Percentiles rank a stretch among this genome's conserved stretches.
Conservation (phyloP, 1,140 invertebrate genomes). For the Pseudobourletiella spinata region DNA sequence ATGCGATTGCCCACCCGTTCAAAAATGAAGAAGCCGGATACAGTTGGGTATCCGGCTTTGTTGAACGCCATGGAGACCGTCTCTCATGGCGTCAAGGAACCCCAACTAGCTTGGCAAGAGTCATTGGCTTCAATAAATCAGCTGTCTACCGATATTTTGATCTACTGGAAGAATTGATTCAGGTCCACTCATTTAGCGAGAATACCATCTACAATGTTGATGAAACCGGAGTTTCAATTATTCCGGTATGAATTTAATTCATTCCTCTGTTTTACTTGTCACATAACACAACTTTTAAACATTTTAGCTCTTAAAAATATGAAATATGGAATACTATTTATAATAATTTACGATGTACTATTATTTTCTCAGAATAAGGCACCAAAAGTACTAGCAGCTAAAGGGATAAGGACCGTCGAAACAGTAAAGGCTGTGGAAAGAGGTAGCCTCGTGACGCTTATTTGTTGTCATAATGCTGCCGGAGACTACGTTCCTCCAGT, state of each 20-base stretch:
- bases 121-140: neutral
- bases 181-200: neutral
- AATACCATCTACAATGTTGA: neutral
- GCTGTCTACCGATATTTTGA: neutral
- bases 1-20: neutral
- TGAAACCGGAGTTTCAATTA: neutral
- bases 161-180: neutral
- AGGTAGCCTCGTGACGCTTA: neutral
- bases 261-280: too few relatives aligned
- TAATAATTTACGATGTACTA: too few relatives aligned
- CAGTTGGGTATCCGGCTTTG: neutral
- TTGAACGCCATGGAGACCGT: neutral
- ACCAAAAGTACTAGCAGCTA: neutral
- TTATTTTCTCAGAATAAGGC: too few relatives aligned
- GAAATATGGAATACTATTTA: too few relatives aligned
- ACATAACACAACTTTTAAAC: too few relatives aligned
- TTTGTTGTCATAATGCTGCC: neutral
- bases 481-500: neutral
- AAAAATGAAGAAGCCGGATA: neutral
- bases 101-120: neutral
- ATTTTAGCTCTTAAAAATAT: too few relatives aligned
- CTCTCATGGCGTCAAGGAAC: neutral
- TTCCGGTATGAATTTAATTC: neutral
- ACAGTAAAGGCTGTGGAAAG: neutral
- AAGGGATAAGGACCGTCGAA: neutral